Evolutionary conservation across 2,888 invertebrate genomes (phyloP).

Genomic region (Lepeophtheirus nordmannii): DNA sequence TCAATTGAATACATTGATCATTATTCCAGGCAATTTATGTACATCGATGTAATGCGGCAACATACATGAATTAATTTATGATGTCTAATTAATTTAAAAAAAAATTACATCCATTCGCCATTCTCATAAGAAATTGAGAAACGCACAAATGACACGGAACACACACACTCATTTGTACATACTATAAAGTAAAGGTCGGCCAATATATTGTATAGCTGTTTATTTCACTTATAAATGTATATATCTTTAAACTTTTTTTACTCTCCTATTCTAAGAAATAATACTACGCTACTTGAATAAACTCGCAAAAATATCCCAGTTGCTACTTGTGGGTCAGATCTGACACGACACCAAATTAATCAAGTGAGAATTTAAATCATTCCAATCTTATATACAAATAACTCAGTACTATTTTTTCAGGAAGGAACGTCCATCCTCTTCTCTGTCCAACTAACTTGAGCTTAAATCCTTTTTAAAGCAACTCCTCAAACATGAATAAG

Average conservation of each 20-base stretch:
- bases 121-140: too few species aligned
- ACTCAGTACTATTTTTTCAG: background rate
- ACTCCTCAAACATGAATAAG: constrained; percentile 13
- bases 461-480: too few species aligned
- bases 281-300: background rate
- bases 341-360: background rate
- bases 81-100: too few species aligned
- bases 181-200: too few species aligned
- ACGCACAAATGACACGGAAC: too few species aligned
- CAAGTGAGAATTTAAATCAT: background rate
- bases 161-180: too few species aligned
- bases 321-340: background rate
- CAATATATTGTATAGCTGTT: background rate
- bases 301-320: background rate
- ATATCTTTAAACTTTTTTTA: background rate
- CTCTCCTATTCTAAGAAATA: background rate
- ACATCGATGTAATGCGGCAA: too few species aligned
- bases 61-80: too few species aligned
- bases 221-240: constrained; percentile 1
- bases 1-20: too few species aligned
- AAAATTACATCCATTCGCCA: too few species aligned
- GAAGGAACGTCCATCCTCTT: background rate
- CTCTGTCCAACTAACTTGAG: background rate
- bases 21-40: too few species aligned
- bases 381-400: background rate